Evolutionary conservation across 2,113 vertebrate genomes (phyloP), one percentile per base, ranked within the genome.

Genomic region (Gymnobelideus leadbeateri): DNA sequence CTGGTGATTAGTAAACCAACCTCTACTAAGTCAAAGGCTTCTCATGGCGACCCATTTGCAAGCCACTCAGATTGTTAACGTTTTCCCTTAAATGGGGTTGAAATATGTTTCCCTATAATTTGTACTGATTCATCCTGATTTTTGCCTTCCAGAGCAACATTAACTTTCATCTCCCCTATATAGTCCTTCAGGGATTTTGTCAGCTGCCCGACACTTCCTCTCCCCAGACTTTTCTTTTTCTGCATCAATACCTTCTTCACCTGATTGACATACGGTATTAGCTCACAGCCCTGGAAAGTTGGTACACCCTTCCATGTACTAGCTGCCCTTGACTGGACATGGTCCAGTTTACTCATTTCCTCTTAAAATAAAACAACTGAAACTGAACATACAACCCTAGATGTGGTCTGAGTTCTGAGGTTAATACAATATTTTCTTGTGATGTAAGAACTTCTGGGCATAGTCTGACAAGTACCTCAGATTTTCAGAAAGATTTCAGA

Each of bases 281-380:
- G 37, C 61, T 77, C 16, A 19, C 7, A n/a, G 61, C 37, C 16
- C 37, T n/a, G 6, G 31, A n/a, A 77, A 14, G 61, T 77, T 77
- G n/a, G 2, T n/a, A n/a, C 3, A n/a, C 61, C 37, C 1, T 1
- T n/a, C 14, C 37, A 37, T 19, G 16, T n/a, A 19, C 3, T 19
- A n/a, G 14, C 6, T 77, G 37, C 37, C 16, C 61, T 77, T n/a
- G 61, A 68, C 16, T 68, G 61, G 61, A 37, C 12, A 37, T 37
- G 12, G 61, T 68, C 31, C 31, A 16, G 61, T 14, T 68, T 77
- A 5, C 68, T 77, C 5, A 77, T n/a, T 77, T 77, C 37, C 68
- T n/a, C 37, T 77, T 77, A 8, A n/a, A 77, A n/a, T n/a, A 14
- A 16, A n/a, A 77, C 16, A n/a, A 14, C n/a, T 77, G 68, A 37